Percentiles rank a stretch among this genome's conserved stretches.
These are phyloP conservation scores for Leptopilina syphax DNA, from an alignment of 2,888 invertebrate species.

Conservation along the genomic window DNA sequence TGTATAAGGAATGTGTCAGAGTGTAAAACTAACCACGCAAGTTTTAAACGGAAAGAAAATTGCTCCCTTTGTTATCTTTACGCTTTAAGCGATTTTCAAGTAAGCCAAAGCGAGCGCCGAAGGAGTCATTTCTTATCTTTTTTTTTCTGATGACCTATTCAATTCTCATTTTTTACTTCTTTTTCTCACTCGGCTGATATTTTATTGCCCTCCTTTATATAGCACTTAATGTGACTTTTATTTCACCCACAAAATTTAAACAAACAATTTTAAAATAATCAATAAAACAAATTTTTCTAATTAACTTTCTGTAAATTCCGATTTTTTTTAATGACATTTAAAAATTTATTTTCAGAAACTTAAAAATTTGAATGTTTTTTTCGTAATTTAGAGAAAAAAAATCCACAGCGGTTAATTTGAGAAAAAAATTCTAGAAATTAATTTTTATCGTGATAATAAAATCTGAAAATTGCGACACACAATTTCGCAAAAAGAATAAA, in stretches of 20 bases:
- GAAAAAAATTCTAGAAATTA: too few relatives aligned
- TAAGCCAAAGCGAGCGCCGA: constrained; percentile 35
- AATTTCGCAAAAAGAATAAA: background rate
- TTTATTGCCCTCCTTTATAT: constrained; percentile 3
- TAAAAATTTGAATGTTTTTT: too few relatives aligned
- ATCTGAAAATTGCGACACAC: background rate
- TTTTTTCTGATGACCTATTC: constrained; percentile 18
- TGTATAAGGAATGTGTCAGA: constrained; percentile 19
- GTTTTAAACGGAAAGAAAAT: constrained; percentile 31
- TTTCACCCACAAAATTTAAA: background rate
- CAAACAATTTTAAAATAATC: background rate
- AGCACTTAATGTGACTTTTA: background rate
- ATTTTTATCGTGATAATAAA: background rate
- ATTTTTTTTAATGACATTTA: too few relatives aligned
- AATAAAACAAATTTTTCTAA: background rate
- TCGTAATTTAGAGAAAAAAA: too few relatives aligned
- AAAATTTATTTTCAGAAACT: too few relatives aligned
- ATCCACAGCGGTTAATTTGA: too few relatives aligned
- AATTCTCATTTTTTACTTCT: constrained; percentile 10
- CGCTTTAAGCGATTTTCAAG: constrained; percentile 36
- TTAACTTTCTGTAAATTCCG: background rate
- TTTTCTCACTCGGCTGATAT: background rate
- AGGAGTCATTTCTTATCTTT: constrained; percentile 33
- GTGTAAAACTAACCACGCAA: constrained; percentile 10
- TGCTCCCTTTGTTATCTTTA: constrained; percentile 32